Percentiles rank a stretch among this genome's conserved stretches.
Conservation (phyloP, 2,888 invertebrate genomes). For the Thereva unica region DNA sequence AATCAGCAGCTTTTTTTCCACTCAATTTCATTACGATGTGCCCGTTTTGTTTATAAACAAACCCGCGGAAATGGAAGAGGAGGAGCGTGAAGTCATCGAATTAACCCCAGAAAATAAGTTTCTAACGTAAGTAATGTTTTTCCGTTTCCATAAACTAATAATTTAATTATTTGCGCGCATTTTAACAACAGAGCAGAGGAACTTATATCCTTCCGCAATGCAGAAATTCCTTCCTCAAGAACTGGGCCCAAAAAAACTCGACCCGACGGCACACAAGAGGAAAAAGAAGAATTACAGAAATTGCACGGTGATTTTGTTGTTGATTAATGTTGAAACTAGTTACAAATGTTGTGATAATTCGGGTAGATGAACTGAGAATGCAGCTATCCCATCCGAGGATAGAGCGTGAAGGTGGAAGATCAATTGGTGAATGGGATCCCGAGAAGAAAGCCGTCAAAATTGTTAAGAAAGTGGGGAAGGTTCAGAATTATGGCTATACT, state of each 20-base stretch:
- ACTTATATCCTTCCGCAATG: slow-evolving; percentile 9
- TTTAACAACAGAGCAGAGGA: slow-evolving; percentile 23
- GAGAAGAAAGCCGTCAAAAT: slow-evolving; percentile 49
- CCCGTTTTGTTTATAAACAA: slow-evolving; percentile 9
- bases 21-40: slow-evolving; percentile 5
- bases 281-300: slow-evolving; percentile 20
- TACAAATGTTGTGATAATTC: not conserved
- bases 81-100: not conserved
- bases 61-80: slow-evolving; percentile 20
- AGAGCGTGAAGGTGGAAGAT: slow-evolving; percentile 50
- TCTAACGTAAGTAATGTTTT: slow-evolving; percentile 23
- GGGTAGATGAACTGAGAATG: slow-evolving; percentile 48
- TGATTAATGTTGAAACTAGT: not conserved
- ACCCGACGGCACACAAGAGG: slow-evolving; percentile 26
- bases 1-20: not conserved
- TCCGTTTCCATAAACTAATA: not conserved
- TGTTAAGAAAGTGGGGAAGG: slow-evolving; percentile 53
- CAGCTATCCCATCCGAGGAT: slow-evolving; percentile 50
- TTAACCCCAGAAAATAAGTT: slow-evolving; percentile 17
- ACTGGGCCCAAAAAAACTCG: slow-evolving; percentile 26
- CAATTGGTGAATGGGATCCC: slow-evolving; percentile 50
- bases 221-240: slow-evolving; percentile 1
- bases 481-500: slow-evolving; percentile 52
- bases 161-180: not conserved
- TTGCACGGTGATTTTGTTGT: slow-evolving; percentile 14